A percentile compares a stretch with the other conserved stretches of the same genome.
These are phyloP conservation scores for Genyomyrus donnyi DNA, from an alignment of 2,113 vertebrate species.

Conservation along the genomic window DNA sequence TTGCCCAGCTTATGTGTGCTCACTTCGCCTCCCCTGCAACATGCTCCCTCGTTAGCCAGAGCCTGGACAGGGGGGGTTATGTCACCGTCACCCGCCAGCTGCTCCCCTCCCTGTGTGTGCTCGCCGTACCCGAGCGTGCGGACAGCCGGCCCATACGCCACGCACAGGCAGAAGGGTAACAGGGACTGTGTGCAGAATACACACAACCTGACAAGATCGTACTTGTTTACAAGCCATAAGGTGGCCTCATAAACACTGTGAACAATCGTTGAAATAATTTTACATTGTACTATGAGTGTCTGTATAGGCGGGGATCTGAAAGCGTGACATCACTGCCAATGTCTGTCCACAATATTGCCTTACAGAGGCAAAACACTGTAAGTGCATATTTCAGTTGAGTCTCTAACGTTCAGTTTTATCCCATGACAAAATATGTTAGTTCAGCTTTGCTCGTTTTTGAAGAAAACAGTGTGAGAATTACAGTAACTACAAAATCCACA, in stretches of 20 bases:
- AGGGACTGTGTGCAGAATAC: not conserved
- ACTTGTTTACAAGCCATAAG: not conserved
- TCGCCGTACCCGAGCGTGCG: not conserved
- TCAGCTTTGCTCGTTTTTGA: not conserved
- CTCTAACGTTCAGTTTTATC: not conserved
- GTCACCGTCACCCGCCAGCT: not conserved
- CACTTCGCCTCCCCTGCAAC: conserved; percentile 18
- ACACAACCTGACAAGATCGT: not conserved
- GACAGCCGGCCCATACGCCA: not conserved
- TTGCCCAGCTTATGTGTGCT: conserved; percentile 5
- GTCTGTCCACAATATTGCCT: not conserved
- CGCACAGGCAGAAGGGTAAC: not conserved
- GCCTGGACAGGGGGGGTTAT: conserved; percentile 1
- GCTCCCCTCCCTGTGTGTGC: not conserved
- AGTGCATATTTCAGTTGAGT: not conserved
- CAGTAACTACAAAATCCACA: not conserved
- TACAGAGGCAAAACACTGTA: not conserved
- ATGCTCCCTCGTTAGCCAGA: conserved; percentile 13
- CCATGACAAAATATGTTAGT: not conserved
- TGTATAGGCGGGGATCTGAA: not conserved
- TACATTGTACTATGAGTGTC: not conserved
- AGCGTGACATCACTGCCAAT: not conserved
- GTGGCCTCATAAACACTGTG: not conserved
- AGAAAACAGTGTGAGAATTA: not conserved
- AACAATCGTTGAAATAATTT: not conserved